Percentiles rank a stretch among this genome's conserved stretches.
These are phyloP conservation scores for Hippocampus barbouri DNA, from an alignment of 2,113 vertebrate genomes.

Conservation along the genomic window DNA sequence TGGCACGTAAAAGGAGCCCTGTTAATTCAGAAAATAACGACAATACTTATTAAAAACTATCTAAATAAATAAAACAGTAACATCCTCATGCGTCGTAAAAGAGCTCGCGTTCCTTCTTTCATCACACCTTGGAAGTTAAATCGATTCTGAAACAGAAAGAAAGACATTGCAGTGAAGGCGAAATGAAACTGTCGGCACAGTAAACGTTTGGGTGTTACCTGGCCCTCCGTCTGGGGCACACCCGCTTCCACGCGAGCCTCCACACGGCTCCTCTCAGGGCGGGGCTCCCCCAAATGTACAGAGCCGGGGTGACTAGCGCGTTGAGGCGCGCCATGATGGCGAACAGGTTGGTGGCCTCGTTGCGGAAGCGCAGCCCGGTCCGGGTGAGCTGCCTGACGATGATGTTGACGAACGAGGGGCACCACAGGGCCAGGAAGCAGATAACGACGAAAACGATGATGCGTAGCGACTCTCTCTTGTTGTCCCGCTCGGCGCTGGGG, in stretches of 20 bases:
- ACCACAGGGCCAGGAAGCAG: slow-evolving; percentile 70
- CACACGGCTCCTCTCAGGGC: slow-evolving; percentile 64
- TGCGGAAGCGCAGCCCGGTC: slow-evolving; percentile 62
- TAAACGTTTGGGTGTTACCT: slow-evolving; percentile 28
- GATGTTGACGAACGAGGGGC: slow-evolving; percentile 73
- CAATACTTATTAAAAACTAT: too few relatives aligned
- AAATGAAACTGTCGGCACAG: neutral
- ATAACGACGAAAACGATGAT: slow-evolving; percentile 75
- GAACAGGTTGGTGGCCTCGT: slow-evolving; percentile 73
- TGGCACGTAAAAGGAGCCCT: too few relatives aligned
- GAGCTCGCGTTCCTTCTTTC: too few relatives aligned
- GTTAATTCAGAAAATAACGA: too few relatives aligned
- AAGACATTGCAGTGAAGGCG: slow-evolving; percentile 12
- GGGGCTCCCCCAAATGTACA: slow-evolving; percentile 74
- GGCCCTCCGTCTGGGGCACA: slow-evolving; percentile 29
- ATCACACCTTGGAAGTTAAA: slow-evolving; percentile 8
- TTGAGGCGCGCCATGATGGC: slow-evolving; percentile 72
- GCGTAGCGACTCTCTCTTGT: slow-evolving; percentile 71
- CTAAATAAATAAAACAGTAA: too few relatives aligned
- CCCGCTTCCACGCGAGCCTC: slow-evolving; percentile 53
- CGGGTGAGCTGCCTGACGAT: slow-evolving; percentile 65
- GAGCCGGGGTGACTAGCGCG: slow-evolving; percentile 66
- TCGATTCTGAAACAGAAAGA: slow-evolving; percentile 32
- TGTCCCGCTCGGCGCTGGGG: slow-evolving; percentile 62
- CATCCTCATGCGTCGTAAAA: neutral